Evolutionary conservation across 2,888 invertebrate genomes (phyloP).

Genomic region (Dynastes maya): DNA sequence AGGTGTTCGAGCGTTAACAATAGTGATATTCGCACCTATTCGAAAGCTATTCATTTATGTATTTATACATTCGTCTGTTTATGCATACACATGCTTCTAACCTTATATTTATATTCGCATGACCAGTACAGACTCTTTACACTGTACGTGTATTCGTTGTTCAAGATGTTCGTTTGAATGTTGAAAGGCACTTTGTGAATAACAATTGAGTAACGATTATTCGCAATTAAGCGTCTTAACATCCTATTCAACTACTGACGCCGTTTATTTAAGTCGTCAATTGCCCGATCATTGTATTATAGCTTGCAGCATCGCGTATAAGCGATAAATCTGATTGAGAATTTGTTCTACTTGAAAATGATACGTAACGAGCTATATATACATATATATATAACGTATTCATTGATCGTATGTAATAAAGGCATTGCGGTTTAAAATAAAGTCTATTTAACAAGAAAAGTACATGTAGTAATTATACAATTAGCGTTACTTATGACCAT

Average conservation of each 20-base stretch:
- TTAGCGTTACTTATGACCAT: too few relatives aligned
- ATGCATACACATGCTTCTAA: neutral
- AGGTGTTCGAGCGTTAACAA: constrained; percentile 32
- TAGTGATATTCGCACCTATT: constrained; percentile 11
- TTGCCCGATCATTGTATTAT: neutral
- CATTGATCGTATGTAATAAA: too few relatives aligned
- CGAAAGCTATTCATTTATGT: neutral
- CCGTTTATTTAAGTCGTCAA: constrained; percentile 17
- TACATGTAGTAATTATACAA: too few relatives aligned
- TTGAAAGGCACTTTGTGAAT: constrained; percentile 17
- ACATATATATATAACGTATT: too few relatives aligned
- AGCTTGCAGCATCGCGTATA: neutral
- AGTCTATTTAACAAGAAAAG: too few relatives aligned
- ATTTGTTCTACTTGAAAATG: neutral
- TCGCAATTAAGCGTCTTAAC: constrained; percentile 13
- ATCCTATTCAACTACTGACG: constrained; percentile 12
- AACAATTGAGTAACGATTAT: constrained; percentile 24
- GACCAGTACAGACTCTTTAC: neutral
- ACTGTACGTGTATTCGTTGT: neutral
- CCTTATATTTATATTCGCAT: neutral
- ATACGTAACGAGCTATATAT: too few relatives aligned
- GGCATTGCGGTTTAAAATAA: too few relatives aligned
- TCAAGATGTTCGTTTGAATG: constrained; percentile 7
- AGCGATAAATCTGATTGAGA: constrained; percentile 3
- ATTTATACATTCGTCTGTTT: constrained; percentile 21